Evolutionary conservation across 2,888 invertebrate species (phyloP).

Genomic region (Hirtodrosophila duncani): DNA sequence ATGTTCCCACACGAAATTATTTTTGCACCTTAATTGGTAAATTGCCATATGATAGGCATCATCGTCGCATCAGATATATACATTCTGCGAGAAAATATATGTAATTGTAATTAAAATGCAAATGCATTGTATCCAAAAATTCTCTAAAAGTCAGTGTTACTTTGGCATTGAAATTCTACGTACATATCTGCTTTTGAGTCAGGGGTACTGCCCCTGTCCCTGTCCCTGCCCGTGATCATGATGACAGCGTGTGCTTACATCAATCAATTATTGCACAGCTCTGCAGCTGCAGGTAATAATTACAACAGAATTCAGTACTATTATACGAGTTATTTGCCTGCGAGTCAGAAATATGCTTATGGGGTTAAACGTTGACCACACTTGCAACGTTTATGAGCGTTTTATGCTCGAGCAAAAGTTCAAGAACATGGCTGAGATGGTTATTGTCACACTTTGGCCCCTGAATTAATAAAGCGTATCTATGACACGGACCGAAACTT

Average conservation of each 20-base stretch:
- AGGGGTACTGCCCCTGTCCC: too few relatives aligned
- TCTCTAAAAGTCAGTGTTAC: too few relatives aligned
- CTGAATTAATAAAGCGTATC: constrained; percentile 13
- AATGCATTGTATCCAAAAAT: too few relatives aligned
- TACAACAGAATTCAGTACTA: constrained; percentile 41
- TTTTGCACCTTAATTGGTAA: constrained; percentile 23
- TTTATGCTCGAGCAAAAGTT: constrained; percentile 40
- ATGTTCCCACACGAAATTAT: constrained; percentile 40
- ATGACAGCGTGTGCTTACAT: constrained; percentile 13
- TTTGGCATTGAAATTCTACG: too few relatives aligned
- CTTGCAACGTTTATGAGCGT: constrained; percentile 35
- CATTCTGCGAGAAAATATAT: constrained; percentile 20
- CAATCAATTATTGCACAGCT: constrained; percentile 22
- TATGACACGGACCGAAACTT: too few relatives aligned
- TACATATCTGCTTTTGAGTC: too few relatives aligned
- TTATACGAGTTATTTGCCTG: constrained; percentile 12
- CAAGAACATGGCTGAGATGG: constrained; percentile 53
- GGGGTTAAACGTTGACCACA: constrained; percentile 23
- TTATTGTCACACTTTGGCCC: constrained; percentile 54
- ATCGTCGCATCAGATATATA: too few relatives aligned
- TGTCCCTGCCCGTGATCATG: neutral
- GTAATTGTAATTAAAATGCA: constrained; percentile 23
- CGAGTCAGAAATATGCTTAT: constrained; percentile 7
- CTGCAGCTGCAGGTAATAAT: constrained; percentile 33
- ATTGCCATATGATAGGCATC: constrained; percentile 41